These are phyloP conservation scores for Unio delphinus DNA, from an alignment of 2,888 invertebrate species.

Conservation along the genomic window DNA sequence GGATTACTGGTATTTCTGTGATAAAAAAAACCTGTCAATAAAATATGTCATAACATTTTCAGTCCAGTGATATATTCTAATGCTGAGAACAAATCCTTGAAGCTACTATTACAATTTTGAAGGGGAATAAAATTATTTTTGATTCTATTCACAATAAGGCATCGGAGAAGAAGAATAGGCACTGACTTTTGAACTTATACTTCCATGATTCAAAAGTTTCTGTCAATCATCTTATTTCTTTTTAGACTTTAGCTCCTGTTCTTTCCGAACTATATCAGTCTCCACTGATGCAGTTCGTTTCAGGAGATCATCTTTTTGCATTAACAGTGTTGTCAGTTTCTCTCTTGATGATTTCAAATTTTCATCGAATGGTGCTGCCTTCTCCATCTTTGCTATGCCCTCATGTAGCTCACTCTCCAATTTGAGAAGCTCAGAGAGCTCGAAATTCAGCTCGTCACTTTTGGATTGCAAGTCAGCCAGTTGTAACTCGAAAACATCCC, in stretches of 20 bases:
- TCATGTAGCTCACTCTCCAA: conserved; percentile 52
- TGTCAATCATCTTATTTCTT: conserved; percentile 19
- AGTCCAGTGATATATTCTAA: too few species aligned
- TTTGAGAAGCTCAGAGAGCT: conserved; percentile 49
- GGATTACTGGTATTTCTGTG: too few species aligned
- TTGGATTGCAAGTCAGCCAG: conserved; percentile 52
- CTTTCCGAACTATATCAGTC: conserved; percentile 55
- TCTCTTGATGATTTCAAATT: conserved; percentile 30
- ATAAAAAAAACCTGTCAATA: too few species aligned
- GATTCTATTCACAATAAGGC: too few species aligned
- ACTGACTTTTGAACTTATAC: too few species aligned
- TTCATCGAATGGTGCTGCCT: conserved; percentile 20
- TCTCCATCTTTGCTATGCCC: conserved; percentile 46
- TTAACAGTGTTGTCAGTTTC: conserved; percentile 40
- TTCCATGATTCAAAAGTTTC: too few species aligned
- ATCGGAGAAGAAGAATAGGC: too few species aligned
- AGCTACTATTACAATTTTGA: too few species aligned
- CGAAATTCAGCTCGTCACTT: conserved; percentile 54
- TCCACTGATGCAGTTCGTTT: conserved; percentile 51
- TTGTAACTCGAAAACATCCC: conserved; percentile 55
- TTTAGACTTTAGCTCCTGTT: conserved; percentile 52
- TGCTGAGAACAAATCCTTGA: too few species aligned
- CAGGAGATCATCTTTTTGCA: conserved; percentile 50
- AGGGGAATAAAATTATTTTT: too few species aligned
- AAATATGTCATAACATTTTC: too few species aligned